Base-by-base conservation (phyloP, 2,888 invertebrate species). In the Tetranychus truncatus region DNA sequence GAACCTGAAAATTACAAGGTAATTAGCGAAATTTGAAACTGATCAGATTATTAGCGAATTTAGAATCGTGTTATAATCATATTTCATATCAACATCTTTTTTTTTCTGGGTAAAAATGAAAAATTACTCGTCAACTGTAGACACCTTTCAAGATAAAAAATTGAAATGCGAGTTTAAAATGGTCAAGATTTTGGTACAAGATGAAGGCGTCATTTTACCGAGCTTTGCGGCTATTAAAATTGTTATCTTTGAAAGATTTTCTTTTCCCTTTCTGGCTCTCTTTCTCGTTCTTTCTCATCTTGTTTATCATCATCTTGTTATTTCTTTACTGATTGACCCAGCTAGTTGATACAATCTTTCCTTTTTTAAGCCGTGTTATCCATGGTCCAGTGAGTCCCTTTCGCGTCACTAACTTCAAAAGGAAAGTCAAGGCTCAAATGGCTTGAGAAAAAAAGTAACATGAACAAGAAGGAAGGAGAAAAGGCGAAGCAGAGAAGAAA, bases 331-430 rank as follows among this genome's bases (percentile, higher is more conserved):
- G 55, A 55, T 15, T 55, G 55, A 55, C 55, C 55, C 55, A 15
- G 55, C 55, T 55, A 55, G 55, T 55, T 55, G 55, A 55, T 55
- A 55, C 55, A 55, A 55, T 55, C 55, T 55, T 15, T 55, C 55
- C 55, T 15, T 15, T 15, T 15, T 55, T 55, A 55, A 55, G 55
- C 55, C 55, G 55, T 55, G 55, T 55, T 55, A 55, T 9, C 55
- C 9, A 55, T 55, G 55, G 55, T 55, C 55, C 55, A 55, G 55
- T 55, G 55, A 55, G 55, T 55, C 15, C 15, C 55, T 55, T 55
- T 55, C 55, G 55, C 55, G 55, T 55, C 55, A 55, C 55, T 55
- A 55, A 55, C 55, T 55, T 55, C 55, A 55, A 55, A 55, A 55
- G 55, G 55, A 55, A 55, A 55, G 55, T 55, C 55, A 55, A 55